Conservation (phyloP, 1,140 invertebrate genomes). For the Drosophila eugracilis region DNA sequence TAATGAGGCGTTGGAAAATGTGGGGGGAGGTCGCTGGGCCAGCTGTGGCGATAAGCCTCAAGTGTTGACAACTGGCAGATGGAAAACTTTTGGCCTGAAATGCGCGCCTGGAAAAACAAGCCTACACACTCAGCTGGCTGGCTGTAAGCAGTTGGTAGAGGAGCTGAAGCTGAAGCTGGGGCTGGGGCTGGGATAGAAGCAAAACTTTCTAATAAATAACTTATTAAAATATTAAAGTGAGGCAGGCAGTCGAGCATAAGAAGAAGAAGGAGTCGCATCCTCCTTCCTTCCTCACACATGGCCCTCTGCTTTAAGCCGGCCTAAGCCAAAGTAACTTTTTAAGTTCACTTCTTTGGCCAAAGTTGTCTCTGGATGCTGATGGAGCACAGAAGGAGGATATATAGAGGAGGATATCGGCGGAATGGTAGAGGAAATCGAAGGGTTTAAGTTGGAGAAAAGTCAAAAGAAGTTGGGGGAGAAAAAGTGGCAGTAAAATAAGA, state of each 20-base stretch:
- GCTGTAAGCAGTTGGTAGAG: conserved; percentile 5
- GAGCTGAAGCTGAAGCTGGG: too few relatives aligned
- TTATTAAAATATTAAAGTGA: conserved; percentile 67
- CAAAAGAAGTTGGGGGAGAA: neutral
- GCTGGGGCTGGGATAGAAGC: too few relatives aligned
- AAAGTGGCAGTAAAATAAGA: neutral
- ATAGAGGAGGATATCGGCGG: conserved; percentile 4
- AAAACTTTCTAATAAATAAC: conserved; percentile 69
- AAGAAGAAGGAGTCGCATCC: conserved; percentile 11
- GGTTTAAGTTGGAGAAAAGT: conserved; percentile 1
- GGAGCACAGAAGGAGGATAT: neutral
- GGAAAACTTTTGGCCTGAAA: conserved; percentile 50
- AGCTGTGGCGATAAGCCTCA: conserved; percentile 43
- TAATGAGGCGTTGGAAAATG: conserved; percentile 28
- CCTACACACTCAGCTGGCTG: conserved; percentile 32
- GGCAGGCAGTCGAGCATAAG: too few relatives aligned
- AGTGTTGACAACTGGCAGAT: conserved; percentile 59
- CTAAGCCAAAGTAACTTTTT: conserved; percentile 66
- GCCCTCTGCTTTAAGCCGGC: conserved; percentile 41
- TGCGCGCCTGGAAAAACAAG: conserved; percentile 53
- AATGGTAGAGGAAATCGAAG: conserved; percentile 13
- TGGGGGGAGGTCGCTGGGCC: neutral
- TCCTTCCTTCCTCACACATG: conserved; percentile 14
- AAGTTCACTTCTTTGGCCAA: conserved; percentile 42
- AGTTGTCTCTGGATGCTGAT: conserved; percentile 16